Evolutionary conservation across 1,140 invertebrate genomes (phyloP).

Genomic region (Mactra quadrangularis): DNA sequence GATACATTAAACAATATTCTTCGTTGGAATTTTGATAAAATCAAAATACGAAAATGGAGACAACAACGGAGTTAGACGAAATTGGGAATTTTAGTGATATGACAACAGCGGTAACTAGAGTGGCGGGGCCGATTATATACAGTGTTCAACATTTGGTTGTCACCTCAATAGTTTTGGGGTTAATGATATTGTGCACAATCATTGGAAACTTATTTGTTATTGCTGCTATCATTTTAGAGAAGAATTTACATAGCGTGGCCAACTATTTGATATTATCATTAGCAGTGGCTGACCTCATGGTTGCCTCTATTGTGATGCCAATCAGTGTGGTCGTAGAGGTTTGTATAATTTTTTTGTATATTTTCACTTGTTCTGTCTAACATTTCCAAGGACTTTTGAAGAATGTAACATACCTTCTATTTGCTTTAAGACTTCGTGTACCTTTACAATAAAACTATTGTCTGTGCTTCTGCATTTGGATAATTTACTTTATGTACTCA

Average conservation of each 20-base stretch:
- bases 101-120: neutral
- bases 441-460: too few relatives aligned
- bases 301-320: conserved; percentile 89
- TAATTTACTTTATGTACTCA: too few relatives aligned
- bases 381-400: too few relatives aligned
- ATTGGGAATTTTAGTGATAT: neutral
- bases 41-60: too few relatives aligned
- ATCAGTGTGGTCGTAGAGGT: conserved; percentile 85
- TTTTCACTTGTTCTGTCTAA: too few relatives aligned
- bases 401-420: too few relatives aligned
- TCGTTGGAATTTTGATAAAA: too few relatives aligned
- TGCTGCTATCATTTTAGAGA: conserved; percentile 94
- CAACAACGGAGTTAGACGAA: neutral
- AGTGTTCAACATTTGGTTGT: conserved; percentile 57
- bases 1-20: too few relatives aligned
- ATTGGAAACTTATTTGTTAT: conserved; percentile 97
- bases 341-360: too few relatives aligned
- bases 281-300: conserved; percentile 97
- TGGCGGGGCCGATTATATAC: conserved; percentile 52
- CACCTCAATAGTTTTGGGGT: conserved; percentile 70
- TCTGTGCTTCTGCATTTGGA: too few relatives aligned
- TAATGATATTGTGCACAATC: conserved; percentile 84
- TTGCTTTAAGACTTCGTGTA: too few relatives aligned
- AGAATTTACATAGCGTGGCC: conserved; percentile 94
- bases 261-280: conserved; percentile 97